Percentiles rank a stretch among this genome's conserved stretches.
Conservation (phyloP, 2,888 invertebrate genomes). For the Matsumyia berberina region DNA sequence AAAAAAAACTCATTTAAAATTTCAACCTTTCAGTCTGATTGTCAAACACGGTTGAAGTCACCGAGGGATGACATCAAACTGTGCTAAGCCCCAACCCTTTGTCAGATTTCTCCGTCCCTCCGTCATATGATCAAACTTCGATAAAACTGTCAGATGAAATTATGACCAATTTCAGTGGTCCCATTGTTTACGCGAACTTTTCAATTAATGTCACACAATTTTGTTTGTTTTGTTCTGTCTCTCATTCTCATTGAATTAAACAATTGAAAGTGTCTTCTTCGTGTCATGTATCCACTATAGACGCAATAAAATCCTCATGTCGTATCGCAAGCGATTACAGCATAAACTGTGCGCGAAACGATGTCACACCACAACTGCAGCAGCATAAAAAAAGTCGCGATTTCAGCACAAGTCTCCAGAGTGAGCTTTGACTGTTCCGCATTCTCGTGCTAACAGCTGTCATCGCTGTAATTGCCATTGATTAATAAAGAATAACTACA, state of each 20-base stretch:
- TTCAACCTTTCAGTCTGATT: not conserved
- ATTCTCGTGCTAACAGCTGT: conserved; percentile 57
- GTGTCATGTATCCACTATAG: conserved; percentile 33
- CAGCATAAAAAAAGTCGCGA: conserved; percentile 20
- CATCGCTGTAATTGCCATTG: conserved; percentile 54
- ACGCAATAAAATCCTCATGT: conserved; percentile 40
- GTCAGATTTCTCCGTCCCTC: conserved; percentile 48
- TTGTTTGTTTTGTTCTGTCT: conserved; percentile 8
- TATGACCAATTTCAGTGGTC: conserved; percentile 19
- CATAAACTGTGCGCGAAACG: conserved; percentile 23
- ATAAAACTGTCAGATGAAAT: conserved; percentile 62
- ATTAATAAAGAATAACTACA: conserved; percentile 55
- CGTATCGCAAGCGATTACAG: conserved; percentile 46
- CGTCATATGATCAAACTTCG: conserved; percentile 50
- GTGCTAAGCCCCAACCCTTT: conserved; percentile 17
- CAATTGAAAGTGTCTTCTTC: conserved; percentile 59
- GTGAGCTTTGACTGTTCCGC: conserved; percentile 59
- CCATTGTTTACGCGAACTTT: conserved; percentile 28
- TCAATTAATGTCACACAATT: conserved; percentile 68
- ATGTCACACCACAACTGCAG: conserved; percentile 26
- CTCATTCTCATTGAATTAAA: conserved; percentile 61
- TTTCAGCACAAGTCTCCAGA: conserved; percentile 19
- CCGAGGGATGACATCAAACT: conserved; percentile 27
- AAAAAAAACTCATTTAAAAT: too few species aligned
- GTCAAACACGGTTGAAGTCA: conserved; percentile 2